A percentile compares a stretch with the other conserved stretches of the same genome.
phyloP scores from a whole-genome alignment of 2,888 invertebrate species.

The Ypsolopha sequella region DNA sequence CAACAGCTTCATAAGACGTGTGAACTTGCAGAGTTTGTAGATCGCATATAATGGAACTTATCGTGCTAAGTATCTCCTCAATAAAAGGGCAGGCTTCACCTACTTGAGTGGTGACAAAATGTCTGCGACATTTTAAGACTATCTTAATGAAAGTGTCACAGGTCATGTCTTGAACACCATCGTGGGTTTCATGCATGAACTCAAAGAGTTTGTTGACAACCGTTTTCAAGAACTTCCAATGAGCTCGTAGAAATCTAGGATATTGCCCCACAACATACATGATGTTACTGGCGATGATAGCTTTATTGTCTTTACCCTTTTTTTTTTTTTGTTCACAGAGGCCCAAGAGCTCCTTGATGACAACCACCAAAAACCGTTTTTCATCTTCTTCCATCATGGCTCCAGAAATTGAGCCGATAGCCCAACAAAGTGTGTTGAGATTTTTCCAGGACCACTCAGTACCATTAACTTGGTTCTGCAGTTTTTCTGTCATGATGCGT shows the following conservation, averaged over 20 bases:
- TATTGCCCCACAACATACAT: slow-evolving; percentile 99
- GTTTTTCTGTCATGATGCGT: slow-evolving; percentile 97
- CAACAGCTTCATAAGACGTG: slow-evolving; percentile 99
- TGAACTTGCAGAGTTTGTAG: slow-evolving; percentile 98
- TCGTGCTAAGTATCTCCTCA: slow-evolving; percentile 96
- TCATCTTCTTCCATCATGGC: slow-evolving; percentile 99
- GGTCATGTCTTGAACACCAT: slow-evolving; percentile 99
- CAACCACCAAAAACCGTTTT: slow-evolving; percentile 97
- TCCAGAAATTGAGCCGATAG: slow-evolving; percentile 98
- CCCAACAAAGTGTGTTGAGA: slow-evolving; percentile 99
- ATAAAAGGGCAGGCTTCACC: slow-evolving; percentile 98
- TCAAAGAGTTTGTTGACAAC: slow-evolving; percentile 99
- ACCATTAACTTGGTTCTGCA: slow-evolving; percentile 98
- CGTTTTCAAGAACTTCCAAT: slow-evolving; percentile 99
- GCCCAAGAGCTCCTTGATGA: slow-evolving; percentile 97
- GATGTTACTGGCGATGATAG: slow-evolving; percentile 99
- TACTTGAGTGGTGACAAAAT: slow-evolving; percentile 96
- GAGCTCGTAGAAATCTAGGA: slow-evolving; percentile 97
- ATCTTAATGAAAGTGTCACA: slow-evolving; percentile 99
- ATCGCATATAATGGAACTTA: slow-evolving; percentile 98
- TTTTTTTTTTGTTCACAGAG: slow-evolving; percentile 99
- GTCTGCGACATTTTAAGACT: slow-evolving; percentile 96
- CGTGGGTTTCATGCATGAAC: slow-evolving; percentile 99
- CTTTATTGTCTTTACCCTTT: slow-evolving; percentile 99
- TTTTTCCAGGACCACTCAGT: slow-evolving; percentile 99